Evolutionary conservation across 2,797 vertebrate genomes (phyloP).

Genomic region (Periparus ater): DNA sequence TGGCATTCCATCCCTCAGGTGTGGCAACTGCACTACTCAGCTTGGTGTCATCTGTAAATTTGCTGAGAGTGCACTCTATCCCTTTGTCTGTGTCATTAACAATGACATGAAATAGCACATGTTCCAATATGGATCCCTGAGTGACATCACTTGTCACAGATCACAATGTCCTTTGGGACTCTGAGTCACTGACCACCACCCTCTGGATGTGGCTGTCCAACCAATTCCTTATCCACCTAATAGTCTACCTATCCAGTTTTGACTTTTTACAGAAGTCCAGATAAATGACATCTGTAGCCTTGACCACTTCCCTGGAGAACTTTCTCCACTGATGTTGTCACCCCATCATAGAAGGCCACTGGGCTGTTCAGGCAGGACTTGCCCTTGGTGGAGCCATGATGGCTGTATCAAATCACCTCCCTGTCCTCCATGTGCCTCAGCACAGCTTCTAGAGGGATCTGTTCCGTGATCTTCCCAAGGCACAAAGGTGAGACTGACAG

Average conservation of each 20-base stretch:
- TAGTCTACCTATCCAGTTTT: not conserved
- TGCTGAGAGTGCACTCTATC: not conserved
- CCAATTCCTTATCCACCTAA: not conserved
- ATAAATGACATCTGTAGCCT: not conserved
- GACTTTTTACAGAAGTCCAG: not conserved
- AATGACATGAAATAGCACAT: not conserved
- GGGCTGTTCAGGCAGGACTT: not conserved
- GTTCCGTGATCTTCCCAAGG: not conserved
- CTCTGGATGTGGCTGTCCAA: not conserved
- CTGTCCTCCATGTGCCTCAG: not conserved
- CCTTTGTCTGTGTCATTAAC: not conserved
- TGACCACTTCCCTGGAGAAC: not conserved
- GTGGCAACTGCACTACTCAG: not conserved
- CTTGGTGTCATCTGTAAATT: not conserved
- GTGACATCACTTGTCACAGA: not conserved
- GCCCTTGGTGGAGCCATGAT: not conserved
- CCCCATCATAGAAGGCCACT: not conserved
- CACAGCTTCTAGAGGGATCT: not conserved
- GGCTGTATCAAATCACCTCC: not conserved
- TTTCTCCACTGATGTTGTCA: not conserved
- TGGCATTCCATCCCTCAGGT: not conserved
- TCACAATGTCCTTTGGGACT: not conserved
- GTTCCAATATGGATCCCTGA: fast-evolving
- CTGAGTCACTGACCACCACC: not conserved
- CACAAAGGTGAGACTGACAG: not conserved